Conservation (phyloP, 2,113 vertebrate genomes). For the Barnardius zonarius region DNA sequence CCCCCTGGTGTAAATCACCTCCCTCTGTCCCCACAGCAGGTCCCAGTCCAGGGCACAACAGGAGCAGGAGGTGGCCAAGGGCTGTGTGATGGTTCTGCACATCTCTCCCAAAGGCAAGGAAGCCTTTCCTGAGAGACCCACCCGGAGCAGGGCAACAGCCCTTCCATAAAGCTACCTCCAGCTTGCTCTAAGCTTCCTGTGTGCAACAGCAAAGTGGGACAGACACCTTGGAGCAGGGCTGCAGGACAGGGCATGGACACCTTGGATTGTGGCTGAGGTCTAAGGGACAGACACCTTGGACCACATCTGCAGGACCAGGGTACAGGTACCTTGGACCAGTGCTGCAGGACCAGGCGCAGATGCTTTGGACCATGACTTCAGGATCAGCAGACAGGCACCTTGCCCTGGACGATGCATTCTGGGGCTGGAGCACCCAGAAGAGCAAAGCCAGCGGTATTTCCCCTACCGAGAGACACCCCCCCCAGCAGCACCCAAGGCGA, state of each 20-base stretch:
- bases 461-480: not conserved
- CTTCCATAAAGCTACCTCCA: rapidly evolving
- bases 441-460: not conserved
- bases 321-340: not conserved
- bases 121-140: not conserved
- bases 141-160: not conserved
- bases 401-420: not conserved
- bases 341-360: not conserved
- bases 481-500: not conserved
- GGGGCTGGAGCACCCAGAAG: not conserved
- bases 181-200: rapidly evolving
- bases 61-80: not conserved
- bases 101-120: not conserved
- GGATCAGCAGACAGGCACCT: not conserved
- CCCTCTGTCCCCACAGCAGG: rapidly evolving
- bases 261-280: not conserved
- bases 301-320: not conserved
- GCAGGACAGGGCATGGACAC: not conserved
- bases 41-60: not conserved
- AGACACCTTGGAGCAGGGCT: not conserved
- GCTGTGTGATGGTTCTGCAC: not conserved
- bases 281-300: not conserved
- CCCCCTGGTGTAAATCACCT: not conserved
- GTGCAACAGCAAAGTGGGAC: not conserved
- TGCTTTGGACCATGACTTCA: no score